Percentiles rank a stretch among this genome's conserved stretches.
Evolutionary conservation across 2,888 invertebrate genomes (phyloP).

Genomic region (Pterostichus niger): DNA sequence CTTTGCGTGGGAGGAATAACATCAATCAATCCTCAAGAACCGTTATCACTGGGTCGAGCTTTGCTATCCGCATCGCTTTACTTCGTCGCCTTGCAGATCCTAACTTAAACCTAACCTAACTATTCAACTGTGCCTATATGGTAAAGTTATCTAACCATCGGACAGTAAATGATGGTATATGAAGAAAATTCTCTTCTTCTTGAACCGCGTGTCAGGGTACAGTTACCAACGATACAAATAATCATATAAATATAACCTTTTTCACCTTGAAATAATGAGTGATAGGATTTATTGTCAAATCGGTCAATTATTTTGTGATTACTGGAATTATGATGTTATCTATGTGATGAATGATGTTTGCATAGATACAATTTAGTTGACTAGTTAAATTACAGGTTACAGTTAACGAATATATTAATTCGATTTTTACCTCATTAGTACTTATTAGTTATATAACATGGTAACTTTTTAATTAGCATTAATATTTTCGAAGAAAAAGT

Average conservation of each 20-base stretch:
- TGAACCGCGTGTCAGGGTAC: constrained; percentile 53
- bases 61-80: constrained; percentile 5
- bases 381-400: no score
- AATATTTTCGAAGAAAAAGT: no score
- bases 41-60: constrained; percentile 22
- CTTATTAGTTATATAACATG: no score
- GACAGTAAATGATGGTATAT: constrained; percentile 51
- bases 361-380: no score
- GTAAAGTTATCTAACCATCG: constrained; percentile 53
- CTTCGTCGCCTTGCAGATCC: constrained; percentile 26
- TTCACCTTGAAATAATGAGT: background rate
- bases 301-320: constrained; percentile 3
- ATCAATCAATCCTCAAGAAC: constrained; percentile 57
- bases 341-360: no score
- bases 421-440: no score
- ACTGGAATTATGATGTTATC: constrained; percentile 4
- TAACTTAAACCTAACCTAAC: constrained; percentile 33
- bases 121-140: constrained; percentile 25
- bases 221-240: constrained; percentile 53
- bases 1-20: constrained; percentile 43
- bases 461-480: no score
- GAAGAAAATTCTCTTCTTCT: constrained; percentile 33
- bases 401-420: no score
- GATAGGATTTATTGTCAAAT: constrained; percentile 8
- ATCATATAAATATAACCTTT: background rate